Evolutionary conservation across 2,888 invertebrate genomes (phyloP), one percentile per base, ranked within the genome.

Genomic region (Synanthedon formicaeformis): DNA sequence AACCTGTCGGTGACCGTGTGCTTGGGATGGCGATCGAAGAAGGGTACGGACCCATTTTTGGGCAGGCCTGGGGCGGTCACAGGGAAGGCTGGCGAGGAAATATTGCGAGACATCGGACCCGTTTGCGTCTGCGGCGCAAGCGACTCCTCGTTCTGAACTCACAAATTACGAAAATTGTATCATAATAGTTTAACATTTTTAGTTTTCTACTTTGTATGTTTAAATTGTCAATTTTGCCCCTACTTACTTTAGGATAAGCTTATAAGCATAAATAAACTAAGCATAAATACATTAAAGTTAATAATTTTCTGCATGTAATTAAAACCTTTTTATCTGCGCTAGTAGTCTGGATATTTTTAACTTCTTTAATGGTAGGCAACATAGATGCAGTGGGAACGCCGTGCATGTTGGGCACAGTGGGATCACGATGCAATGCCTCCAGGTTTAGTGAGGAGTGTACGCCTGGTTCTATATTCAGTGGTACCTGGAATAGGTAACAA

Each of bases 361-460:
- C 94, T 81, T 96, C 97, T 50, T 94, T 93, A 66, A 97, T 97
- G 52, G 96, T 96, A 52, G 96, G 96, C 63, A 97, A 85, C 0
- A 95, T 94, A 53, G 95, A 92, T 64, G 94, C 94, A 8, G 94
- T 93, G 57, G 95, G 95, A 66, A 95, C 91, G 55, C 93, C 92
- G 48, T 92, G 93, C 75, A 94, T 90, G 91, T 93, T 75, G 89
- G 94, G 77, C 87, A 92, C 69, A 78, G 93, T 88, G 55, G 88
- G 88, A 58, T 88, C 88, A 1, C 87, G 75, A 50, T 86, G 87
- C 57, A 88, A 60, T 12, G 86, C 87, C 77, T 96, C 96, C 71
- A 97, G 88, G 80, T 96, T 95, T 67, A 97, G 90, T 71, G 95
- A 96, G 54, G 96, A 97, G 79, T 97, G 97, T 51, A 96, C 97